Evolutionary conservation across 1,140 invertebrate species (phyloP), one percentile per base, ranked within the genome.

Genomic region (Daktulosphaira vitifoliae): DNA sequence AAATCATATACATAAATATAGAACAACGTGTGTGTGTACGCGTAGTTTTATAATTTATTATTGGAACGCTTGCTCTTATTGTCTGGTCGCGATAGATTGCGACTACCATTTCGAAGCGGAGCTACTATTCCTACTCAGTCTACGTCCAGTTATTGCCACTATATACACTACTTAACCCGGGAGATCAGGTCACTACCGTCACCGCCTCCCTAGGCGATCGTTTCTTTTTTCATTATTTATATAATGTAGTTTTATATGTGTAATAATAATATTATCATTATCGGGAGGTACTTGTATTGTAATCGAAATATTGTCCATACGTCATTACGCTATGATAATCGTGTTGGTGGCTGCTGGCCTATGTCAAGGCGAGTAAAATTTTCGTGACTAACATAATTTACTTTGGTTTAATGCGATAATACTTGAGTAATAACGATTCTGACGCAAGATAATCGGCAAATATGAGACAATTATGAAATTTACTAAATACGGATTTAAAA

Each of bases 351-450:
- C 46, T 62, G 44, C 42, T 1, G 37, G 26, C 56, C 25, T 16
- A 42, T 46, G 54, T 46, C 39, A 59, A 59, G 56, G 42, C 18
- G 29, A 48, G 44, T 62, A 42, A 46, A 25, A 15, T 62, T 62
- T 62, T 62, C 56, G 56, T 62, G 56, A 62, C 56, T 39, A 39
- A 62, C 18, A 62, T 48, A 15, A 23, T 54, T 6, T 11, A 11
- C 29, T 6, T 33, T 33, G 11, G 11, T 33, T 5, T 33, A 33
- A 33, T 11, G 29, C 11, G 5, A 33, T 33, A n/a, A 33, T 33
- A 33, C 29, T 33, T 33, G 11, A 33, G 29, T 33, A 33, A 33
- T 11, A n/a, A n/a, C 29, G 5, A 33, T 5, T 6, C 5, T 33
- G 29, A 11, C 29, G 29, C 29, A 33, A 33, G 29, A 33, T 33